Evolutionary conservation across 2,797 vertebrate species (phyloP).

Genomic region (Siniperca undulata): DNA sequence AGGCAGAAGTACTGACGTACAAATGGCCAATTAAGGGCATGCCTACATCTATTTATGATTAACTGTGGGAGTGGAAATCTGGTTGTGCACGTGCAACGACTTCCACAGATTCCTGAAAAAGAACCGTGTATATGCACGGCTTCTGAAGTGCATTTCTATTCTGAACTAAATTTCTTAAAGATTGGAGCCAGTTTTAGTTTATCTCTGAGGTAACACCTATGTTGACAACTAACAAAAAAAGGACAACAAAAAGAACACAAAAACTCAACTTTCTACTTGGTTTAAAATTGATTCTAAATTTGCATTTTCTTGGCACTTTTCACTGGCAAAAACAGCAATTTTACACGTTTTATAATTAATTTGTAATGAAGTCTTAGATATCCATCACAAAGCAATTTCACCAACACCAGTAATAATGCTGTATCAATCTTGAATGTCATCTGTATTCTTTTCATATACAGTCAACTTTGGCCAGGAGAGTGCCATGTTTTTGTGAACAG

Average conservation of each 20-base stretch:
- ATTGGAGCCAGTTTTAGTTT: not conserved
- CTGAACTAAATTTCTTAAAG: not conserved
- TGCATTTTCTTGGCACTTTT: too few species aligned
- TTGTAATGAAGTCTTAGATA: not conserved
- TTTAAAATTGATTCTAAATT: too few species aligned
- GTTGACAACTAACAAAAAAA: not conserved
- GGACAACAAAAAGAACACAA: not conserved
- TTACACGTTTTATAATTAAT: not conserved
- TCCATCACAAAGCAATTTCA: constrained; percentile 7
- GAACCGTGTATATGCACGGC: too few species aligned
- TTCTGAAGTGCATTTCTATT: not conserved
- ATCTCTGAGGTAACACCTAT: not conserved
- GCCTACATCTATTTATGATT: not conserved
- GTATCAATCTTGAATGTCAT: not conserved
- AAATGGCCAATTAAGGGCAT: not conserved
- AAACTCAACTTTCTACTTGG: too few species aligned
- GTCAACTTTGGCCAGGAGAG: constrained; percentile 6
- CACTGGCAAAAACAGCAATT: too few species aligned
- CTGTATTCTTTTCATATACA: not conserved
- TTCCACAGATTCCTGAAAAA: not conserved
- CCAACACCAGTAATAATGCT: not conserved
- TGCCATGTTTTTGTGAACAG: not conserved
- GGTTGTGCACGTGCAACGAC: too few species aligned
- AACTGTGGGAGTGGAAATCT: too few species aligned
- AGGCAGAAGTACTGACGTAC: not conserved